These are phyloP conservation scores for Sycobia sp. DNA, from an alignment of 1,140 invertebrate species.

Conservation along the genomic window DNA sequence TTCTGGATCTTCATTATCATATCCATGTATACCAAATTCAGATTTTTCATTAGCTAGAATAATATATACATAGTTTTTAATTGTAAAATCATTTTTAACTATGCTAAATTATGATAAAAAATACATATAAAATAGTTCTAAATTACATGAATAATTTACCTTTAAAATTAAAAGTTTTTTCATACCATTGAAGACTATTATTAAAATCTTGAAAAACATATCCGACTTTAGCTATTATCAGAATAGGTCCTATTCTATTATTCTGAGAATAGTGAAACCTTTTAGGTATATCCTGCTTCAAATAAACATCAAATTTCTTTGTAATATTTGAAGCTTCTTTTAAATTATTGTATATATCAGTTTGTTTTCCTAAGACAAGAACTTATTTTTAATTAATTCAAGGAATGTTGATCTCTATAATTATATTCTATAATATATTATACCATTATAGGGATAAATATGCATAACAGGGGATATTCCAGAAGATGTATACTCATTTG, in stretches of 20 bases:
- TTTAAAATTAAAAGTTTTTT: constrained; percentile 60
- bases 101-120: constrained; percentile 18
- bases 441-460: constrained; percentile 65
- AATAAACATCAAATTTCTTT: constrained; percentile 65
- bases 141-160: constrained; percentile 43
- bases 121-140: constrained; percentile 20
- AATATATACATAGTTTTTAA: background rate
- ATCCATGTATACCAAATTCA: constrained; percentile 73
- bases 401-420: too few relatives aligned
- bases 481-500: constrained; percentile 57
- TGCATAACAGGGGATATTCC: constrained; percentile 61
- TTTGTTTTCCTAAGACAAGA: constrained; percentile 55
- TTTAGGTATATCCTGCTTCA: constrained; percentile 64
- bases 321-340: constrained; percentile 54
- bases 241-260: constrained; percentile 65
- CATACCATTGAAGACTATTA: constrained; percentile 55
- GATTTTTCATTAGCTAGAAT: constrained; percentile 56
- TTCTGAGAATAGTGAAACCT: constrained; percentile 68
- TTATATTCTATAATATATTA: too few relatives aligned
- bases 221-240: constrained; percentile 65
- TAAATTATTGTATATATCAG: constrained; percentile 63
- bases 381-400: too few relatives aligned
- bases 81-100: too few relatives aligned
- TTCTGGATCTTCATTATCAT: constrained; percentile 63
- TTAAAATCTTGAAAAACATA: constrained; percentile 66